phyloP scores from a whole-genome alignment of 1,140 invertebrate species.

The Drosophila pseudoobscura region DNA sequence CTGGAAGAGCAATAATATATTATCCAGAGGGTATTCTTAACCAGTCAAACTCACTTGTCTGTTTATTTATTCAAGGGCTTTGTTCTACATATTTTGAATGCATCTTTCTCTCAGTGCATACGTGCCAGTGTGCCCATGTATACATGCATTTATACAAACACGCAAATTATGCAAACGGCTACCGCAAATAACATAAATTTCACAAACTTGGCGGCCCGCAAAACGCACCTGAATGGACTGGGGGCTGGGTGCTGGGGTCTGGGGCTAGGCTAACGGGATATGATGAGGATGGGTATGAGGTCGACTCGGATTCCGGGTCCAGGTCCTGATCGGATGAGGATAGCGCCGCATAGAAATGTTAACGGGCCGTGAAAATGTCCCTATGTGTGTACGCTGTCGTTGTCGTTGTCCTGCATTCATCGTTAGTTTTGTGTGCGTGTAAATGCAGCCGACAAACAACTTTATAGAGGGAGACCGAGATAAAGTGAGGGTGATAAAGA shows the following conservation, averaged over 20 bases:
- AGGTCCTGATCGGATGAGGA: no score
- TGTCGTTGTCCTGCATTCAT: slow-evolving; percentile 20
- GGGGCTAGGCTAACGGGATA: not conserved
- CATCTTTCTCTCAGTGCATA: slow-evolving; percentile 16
- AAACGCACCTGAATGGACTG: slow-evolving; percentile 54
- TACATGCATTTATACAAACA: slow-evolving; percentile 70
- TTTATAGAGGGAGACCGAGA: slow-evolving; percentile 52
- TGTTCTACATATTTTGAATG: not conserved
- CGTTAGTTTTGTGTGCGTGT: slow-evolving; percentile 35
- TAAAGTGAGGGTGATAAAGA: not conserved
- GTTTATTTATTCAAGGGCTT: not conserved
- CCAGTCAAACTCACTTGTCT: not conserved
- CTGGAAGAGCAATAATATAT: no score
- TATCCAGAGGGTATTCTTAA: no score
- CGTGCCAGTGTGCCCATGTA: slow-evolving; percentile 14
- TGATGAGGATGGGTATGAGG: slow-evolving; percentile 1
- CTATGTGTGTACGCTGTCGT: not conserved
- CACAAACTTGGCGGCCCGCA: slow-evolving; percentile 68
- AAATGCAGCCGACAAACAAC: slow-evolving; percentile 65
- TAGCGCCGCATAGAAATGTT: slow-evolving; percentile 71
- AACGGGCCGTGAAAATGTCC: slow-evolving; percentile 30
- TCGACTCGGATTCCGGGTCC: no score
- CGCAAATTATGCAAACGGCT: slow-evolving; percentile 80
- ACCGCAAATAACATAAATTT: slow-evolving; percentile 82
- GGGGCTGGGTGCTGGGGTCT: not conserved